A percentile compares a stretch with the other conserved stretches of the same genome.
Conservation (phyloP, 1,140 invertebrate species). For the Mizuhopecten yessoensis region DNA sequence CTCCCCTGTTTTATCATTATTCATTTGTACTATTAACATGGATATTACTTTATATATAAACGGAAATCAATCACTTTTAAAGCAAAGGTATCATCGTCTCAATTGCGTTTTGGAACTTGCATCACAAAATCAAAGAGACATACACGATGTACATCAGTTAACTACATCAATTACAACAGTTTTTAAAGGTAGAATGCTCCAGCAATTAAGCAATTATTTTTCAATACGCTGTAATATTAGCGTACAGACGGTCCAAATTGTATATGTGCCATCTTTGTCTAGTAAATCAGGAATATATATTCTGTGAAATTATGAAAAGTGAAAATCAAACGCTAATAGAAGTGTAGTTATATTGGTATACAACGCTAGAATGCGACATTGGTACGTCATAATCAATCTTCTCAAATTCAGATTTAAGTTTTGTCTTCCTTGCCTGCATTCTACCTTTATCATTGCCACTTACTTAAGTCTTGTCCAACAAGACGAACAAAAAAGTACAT, state of each 20-base stretch:
- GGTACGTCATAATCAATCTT: not conserved
- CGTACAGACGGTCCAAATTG: not conserved
- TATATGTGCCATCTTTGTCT: not conserved
- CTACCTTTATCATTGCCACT: not conserved
- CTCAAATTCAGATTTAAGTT: not conserved
- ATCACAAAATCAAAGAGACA: not conserved
- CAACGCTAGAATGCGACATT: not conserved
- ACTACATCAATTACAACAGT: not conserved
- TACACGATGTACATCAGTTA: not conserved
- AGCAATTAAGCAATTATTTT: not conserved
- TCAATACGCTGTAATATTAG: not conserved
- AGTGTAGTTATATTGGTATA: not conserved
- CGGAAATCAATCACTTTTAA: not conserved
- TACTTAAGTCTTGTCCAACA: too few species aligned
- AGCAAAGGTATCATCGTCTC: not conserved
- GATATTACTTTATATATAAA: not conserved
- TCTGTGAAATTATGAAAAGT: slow-evolving; percentile 24
- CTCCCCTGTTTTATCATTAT: too few species aligned
- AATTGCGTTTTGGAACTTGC: not conserved
- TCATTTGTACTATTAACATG: not conserved
- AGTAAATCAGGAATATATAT: not conserved
- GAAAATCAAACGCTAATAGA: not conserved
- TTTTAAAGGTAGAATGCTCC: not conserved
- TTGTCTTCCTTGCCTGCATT: not conserved
- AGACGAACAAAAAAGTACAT: too few species aligned